These are phyloP conservation scores for Ephydatia muelleri DNA, from an alignment of 37 sponge, comb jelly and placozoan species.

Conservation along the genomic window DNA sequence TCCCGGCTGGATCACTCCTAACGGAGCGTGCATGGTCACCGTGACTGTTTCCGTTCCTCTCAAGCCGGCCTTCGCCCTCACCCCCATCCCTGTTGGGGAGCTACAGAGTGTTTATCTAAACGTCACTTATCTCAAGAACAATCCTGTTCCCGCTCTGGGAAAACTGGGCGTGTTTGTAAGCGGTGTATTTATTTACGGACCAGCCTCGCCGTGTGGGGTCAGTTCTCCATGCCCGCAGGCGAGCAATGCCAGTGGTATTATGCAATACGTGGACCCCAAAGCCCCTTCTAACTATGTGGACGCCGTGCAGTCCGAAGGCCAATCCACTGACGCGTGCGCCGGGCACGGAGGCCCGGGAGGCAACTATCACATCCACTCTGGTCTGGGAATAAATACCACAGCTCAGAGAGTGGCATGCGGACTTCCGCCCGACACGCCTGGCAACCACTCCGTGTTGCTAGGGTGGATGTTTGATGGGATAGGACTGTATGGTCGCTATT, in stretches of 20 bases:
- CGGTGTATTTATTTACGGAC: constrained; percentile 66
- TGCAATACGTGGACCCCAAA: too few species aligned
- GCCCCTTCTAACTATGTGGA: too few species aligned
- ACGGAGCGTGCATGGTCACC: constrained; percentile 20
- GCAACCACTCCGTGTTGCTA: too few species aligned
- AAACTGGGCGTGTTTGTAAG: constrained; percentile 57
- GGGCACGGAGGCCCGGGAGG: constrained; percentile 54
- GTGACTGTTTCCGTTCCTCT: constrained; percentile 26
- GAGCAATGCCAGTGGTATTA: too few species aligned
- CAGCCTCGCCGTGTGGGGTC: constrained; percentile 81
- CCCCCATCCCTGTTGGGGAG: constrained; percentile 55
- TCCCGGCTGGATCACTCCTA: constrained; percentile 61
- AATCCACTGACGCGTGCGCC: constrained; percentile 52
- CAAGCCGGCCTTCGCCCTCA: constrained; percentile 13
- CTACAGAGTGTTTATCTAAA: constrained; percentile 31
- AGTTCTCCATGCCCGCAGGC: too few species aligned
- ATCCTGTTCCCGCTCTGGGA: constrained; percentile 62
- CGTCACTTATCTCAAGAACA: constrained; percentile 57
- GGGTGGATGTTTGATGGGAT: too few species aligned
- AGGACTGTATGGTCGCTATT: too few species aligned
- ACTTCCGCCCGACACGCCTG: too few species aligned
- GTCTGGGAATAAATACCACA: too few species aligned
- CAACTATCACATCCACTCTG: constrained; percentile 66
- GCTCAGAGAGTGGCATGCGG: too few species aligned
- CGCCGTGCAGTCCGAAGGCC: too few species aligned